These are phyloP conservation scores for Loripinus fragilis DNA, from an alignment of 2,888 invertebrate genomes.

Conservation along the genomic window DNA sequence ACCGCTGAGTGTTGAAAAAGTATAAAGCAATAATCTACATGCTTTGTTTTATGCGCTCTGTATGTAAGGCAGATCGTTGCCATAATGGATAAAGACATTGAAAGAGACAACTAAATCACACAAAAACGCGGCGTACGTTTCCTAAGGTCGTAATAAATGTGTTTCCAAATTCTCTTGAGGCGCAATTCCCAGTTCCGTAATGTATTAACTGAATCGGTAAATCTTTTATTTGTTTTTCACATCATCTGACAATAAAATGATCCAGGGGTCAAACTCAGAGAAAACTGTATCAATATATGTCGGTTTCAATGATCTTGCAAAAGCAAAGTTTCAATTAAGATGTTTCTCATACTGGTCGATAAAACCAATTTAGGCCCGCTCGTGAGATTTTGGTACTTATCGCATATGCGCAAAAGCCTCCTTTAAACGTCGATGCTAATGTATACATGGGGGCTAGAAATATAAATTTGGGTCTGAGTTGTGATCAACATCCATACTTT, in stretches of 20 bases:
- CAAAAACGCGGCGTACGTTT: neutral
- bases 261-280: slow-evolving; percentile 15
- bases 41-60: too few species aligned
- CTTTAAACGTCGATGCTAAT: too few species aligned
- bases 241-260: slow-evolving; percentile 13
- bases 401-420: too few species aligned
- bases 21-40: too few species aligned
- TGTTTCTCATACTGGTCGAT: slow-evolving; percentile 25
- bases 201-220: slow-evolving; percentile 9
- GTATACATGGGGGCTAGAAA: too few species aligned
- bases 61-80: neutral
- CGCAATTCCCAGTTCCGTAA: neutral
- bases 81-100: neutral
- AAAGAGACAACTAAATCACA: slow-evolving; percentile 11
- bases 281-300: slow-evolving; percentile 22
- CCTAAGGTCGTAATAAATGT: slow-evolving; percentile 13
- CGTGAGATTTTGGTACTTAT: too few species aligned
- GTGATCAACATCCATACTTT: too few species aligned
- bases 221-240: slow-evolving; percentile 21
- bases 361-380: slow-evolving; percentile 37
- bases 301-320: slow-evolving; percentile 16
- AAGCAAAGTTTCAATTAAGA: slow-evolving; percentile 22
- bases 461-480: too few species aligned
- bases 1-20: too few species aligned
- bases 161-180: slow-evolving; percentile 2